phyloP scores from a whole-genome alignment of 2,113 vertebrate species.

The Hemichromis elongatus region DNA sequence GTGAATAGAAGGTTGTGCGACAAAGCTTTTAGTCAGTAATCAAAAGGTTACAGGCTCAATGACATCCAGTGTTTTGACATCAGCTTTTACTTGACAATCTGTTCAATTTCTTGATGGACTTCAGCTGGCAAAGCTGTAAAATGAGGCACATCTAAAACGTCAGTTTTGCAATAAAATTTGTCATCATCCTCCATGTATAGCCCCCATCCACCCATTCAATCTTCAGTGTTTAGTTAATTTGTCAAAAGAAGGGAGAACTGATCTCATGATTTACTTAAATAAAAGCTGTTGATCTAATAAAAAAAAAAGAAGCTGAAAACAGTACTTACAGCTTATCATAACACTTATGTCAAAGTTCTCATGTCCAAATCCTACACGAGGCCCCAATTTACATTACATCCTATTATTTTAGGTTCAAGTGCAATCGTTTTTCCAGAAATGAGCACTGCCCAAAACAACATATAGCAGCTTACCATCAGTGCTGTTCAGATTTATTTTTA shows the following conservation, averaged over 20 bases:
- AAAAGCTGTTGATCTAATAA: not conserved
- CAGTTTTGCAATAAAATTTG: not conserved
- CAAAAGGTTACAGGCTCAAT: not conserved
- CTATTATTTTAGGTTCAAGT: not conserved
- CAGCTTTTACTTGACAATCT: not conserved
- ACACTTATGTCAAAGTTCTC: not conserved
- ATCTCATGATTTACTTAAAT: not conserved
- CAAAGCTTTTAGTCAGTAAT: not conserved
- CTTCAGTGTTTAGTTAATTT: not conserved
- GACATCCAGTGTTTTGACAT: not conserved
- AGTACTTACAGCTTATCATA: not conserved
- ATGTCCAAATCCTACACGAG: not conserved
- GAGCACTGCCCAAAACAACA: not conserved
- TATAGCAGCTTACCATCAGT: not conserved
- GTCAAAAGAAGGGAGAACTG: not conserved
- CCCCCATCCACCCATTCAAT: not conserved
- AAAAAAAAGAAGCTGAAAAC: not conserved
- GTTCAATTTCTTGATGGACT: not conserved
- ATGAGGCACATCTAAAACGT: not conserved
- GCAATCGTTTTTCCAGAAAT: not conserved
- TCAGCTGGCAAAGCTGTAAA: not conserved
- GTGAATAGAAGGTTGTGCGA: not conserved
- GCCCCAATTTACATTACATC: not conserved
- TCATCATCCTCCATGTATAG: not conserved
- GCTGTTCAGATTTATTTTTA: not conserved